Conservation (phyloP, 2,797 vertebrate species). For the Sylvia borin region DNA sequence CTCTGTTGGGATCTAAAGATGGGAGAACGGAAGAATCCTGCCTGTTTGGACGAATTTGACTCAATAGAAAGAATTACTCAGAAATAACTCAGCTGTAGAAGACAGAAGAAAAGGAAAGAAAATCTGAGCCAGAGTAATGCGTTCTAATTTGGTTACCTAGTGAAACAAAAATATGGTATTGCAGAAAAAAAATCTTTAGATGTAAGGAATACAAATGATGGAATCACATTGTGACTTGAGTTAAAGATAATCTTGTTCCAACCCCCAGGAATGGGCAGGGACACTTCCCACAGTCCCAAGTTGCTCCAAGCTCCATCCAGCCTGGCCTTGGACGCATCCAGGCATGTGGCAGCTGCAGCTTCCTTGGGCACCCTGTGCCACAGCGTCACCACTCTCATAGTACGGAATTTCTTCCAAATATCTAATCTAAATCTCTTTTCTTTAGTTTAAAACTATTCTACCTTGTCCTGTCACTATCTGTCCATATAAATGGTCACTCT, state of each 20-base stretch:
- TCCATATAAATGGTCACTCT: background rate
- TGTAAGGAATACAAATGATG: background rate
- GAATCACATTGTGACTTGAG: background rate
- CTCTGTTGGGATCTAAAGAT: background rate
- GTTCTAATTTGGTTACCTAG: background rate
- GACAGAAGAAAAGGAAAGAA: background rate
- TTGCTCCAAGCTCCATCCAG: rapidly evolving
- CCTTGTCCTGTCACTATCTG: background rate
- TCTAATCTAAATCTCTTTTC: background rate
- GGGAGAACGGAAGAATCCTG: background rate
- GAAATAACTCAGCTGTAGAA: background rate
- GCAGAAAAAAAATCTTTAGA: background rate
- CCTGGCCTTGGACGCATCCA: background rate
- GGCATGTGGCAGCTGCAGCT: background rate
- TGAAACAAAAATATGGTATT: background rate
- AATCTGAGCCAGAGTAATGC: background rate
- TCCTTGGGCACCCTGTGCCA: rapidly evolving
- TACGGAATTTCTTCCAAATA: background rate
- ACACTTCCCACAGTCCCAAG: rapidly evolving
- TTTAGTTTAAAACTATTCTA: background rate
- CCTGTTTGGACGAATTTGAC: background rate
- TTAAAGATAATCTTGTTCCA: background rate
- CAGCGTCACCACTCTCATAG: rapidly evolving
- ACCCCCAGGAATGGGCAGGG: rapidly evolving
- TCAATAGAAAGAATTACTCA: background rate